Evolutionary conservation across 2,797 vertebrate genomes (phyloP).

Genomic region (Anabas testudineus): DNA sequence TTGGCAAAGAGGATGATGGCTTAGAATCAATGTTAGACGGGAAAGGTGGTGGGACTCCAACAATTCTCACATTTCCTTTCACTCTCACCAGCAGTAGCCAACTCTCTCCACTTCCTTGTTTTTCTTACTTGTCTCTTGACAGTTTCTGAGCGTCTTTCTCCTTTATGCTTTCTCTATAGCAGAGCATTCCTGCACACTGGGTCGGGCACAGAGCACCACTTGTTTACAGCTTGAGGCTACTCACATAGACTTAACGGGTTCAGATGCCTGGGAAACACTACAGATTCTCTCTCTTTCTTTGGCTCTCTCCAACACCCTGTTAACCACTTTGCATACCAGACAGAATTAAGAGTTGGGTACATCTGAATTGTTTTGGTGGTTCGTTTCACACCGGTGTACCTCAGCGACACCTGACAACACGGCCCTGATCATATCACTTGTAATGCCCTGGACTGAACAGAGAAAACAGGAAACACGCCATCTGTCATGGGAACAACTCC

Average conservation of each 20-base stretch:
- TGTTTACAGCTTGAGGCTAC: conserved; percentile 83
- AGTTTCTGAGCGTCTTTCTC: conserved; percentile 47
- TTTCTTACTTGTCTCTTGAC: conserved; percentile 36
- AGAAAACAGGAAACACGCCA: conserved; percentile 17
- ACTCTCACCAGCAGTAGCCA: conserved; percentile 31
- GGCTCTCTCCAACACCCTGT: conserved; percentile 24
- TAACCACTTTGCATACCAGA: conserved; percentile 55
- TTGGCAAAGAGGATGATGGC: conserved; percentile 1
- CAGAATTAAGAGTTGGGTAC: conserved; percentile 51
- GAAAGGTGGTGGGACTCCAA: conserved; percentile 32
- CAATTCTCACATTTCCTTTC: conserved; percentile 44
- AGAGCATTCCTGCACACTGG: conserved; percentile 70
- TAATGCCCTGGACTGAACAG: not conserved
- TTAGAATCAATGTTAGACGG: conserved; percentile 27
- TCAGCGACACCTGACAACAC: conserved; percentile 1
- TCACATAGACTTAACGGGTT: conserved; percentile 82
- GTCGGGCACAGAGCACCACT: conserved; percentile 83
- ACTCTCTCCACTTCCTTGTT: conserved; percentile 51
- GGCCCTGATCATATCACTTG: conserved; percentile 15
- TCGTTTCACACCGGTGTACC: conserved; percentile 21
- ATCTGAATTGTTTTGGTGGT: conserved; percentile 42
- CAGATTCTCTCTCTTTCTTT: conserved; percentile 44
- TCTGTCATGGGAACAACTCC: conserved; percentile 13
- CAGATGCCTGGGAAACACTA: conserved; percentile 77
- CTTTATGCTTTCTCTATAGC: conserved; percentile 48